A percentile compares a stretch with the other conserved stretches of the same genome.
Evolutionary conservation across 2,888 invertebrate genomes (phyloP).

Genomic region (Teleogryllus oceanicus): DNA sequence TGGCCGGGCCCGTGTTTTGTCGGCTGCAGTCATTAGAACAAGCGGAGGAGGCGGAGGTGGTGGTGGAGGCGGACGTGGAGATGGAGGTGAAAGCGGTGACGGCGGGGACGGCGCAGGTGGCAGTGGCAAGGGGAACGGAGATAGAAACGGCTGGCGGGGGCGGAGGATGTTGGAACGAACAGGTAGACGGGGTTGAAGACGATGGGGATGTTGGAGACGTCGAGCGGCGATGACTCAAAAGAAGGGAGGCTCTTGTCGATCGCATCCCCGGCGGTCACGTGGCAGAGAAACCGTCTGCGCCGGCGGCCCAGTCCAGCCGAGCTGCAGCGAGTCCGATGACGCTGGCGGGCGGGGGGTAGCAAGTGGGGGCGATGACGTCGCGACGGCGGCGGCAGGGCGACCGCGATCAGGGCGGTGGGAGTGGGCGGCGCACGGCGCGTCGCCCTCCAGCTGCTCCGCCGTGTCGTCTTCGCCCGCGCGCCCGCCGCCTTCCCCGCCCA

Average conservation of each 20-base stretch:
- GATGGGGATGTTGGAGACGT: background rate
- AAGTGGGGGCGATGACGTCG: background rate
- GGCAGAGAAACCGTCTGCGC: too few species aligned
- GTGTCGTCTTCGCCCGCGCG: background rate
- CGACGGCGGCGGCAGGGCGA: background rate
- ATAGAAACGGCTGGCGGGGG: background rate
- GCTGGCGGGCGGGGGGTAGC: background rate
- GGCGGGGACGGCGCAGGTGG: too few species aligned
- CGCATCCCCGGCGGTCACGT: too few species aligned
- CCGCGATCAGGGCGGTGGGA: background rate
- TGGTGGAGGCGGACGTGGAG: too few species aligned
- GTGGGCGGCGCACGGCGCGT: background rate
- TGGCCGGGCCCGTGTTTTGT: too few species aligned
- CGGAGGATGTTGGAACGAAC: background rate
- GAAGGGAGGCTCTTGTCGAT: too few species aligned
- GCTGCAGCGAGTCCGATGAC: background rate
- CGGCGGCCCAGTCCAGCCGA: background rate
- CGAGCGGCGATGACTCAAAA: background rate
- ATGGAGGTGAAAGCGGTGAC: too few species aligned
- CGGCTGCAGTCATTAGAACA: too few species aligned
- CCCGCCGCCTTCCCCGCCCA: background rate
- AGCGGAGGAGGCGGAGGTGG: too few species aligned
- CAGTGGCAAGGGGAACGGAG: background rate
- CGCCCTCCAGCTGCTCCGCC: background rate
- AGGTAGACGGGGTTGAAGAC: background rate